Evolutionary conservation across 2,797 vertebrate genomes (phyloP).

Genomic region (Semotilus atromaculatus): DNA sequence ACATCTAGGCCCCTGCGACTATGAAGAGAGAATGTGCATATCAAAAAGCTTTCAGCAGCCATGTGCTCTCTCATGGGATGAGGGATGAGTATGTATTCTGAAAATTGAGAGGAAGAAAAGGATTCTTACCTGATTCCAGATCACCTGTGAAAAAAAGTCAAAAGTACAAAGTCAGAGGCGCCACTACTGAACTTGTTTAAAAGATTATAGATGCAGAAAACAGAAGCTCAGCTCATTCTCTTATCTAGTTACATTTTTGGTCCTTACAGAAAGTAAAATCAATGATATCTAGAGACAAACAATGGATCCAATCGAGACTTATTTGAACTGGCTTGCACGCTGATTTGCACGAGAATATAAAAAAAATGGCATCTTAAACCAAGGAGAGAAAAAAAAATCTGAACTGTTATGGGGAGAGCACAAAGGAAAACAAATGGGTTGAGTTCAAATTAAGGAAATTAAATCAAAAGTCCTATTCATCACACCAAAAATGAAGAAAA

Average conservation of each 20-base stretch:
- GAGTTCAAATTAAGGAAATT: conserved; percentile 16
- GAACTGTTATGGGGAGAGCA: not conserved
- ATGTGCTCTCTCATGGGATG: conserved; percentile 34
- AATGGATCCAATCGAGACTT: not conserved
- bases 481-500: not conserved
- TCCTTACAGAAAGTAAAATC: conserved; percentile 4
- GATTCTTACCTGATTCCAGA: conserved; percentile 54
- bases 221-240: not conserved
- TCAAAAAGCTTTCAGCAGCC: conserved; percentile 28
- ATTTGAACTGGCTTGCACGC: conserved; percentile 1
- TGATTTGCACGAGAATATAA: conserved; percentile 4
- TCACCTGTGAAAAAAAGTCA: conserved; percentile 55
- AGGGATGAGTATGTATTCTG: conserved; percentile 35
- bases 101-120: conserved; percentile 6
- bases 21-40: conserved; percentile 21
- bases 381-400: not conserved
- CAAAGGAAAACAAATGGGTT: conserved; percentile 6
- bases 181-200: conserved; percentile 8
- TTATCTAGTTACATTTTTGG: conserved; percentile 14
- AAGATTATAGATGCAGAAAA: conserved; percentile 25
- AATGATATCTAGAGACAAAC: not conserved
- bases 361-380: not conserved
- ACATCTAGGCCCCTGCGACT: not conserved
- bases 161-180: conserved; percentile 52
- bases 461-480: conserved; percentile 8